Evolutionary conservation across 2,888 invertebrate species (phyloP).

Genomic region (Entomobrya multifasciata): DNA sequence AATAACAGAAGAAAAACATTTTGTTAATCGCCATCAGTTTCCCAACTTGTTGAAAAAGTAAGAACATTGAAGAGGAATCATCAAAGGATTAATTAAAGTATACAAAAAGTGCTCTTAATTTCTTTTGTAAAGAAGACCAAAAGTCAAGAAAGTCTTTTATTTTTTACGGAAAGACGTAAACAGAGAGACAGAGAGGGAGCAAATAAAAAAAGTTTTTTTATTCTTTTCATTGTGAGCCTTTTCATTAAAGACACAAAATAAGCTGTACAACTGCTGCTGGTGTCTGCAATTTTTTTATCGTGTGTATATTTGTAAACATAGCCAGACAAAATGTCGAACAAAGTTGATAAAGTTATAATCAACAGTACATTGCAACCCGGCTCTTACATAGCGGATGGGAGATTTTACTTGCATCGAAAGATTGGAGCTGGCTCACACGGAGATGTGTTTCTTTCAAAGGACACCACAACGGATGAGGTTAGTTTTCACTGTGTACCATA

Average conservation of each 20-base stretch:
- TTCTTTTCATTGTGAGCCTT: not conserved
- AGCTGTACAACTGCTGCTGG: not conserved
- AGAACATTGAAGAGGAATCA: not conserved
- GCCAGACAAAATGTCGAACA: constrained; percentile 22
- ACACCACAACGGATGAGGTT: constrained; percentile 72
- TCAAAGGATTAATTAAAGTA: constrained; percentile 39
- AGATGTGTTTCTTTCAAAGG: constrained; percentile 71
- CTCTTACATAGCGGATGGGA: constrained; percentile 67
- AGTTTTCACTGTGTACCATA: not conserved
- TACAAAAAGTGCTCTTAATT: constrained; percentile 5
- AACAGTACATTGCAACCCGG: constrained; percentile 69
- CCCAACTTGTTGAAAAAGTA: not conserved
- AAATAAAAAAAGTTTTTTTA: constrained; percentile 5
- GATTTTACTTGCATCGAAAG: constrained; percentile 64
- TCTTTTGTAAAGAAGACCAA: not conserved
- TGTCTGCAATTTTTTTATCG: constrained; percentile 30
- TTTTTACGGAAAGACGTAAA: not conserved
- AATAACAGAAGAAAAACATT: not conserved
- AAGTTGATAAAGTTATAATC: constrained; percentile 55
- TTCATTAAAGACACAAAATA: constrained; percentile 2
- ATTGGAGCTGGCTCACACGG: constrained; percentile 73
- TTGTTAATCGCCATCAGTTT: constrained; percentile 5
- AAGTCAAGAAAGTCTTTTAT: not conserved
- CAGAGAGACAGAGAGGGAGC: not conserved
- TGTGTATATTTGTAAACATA: constrained; percentile 9